Base-by-base conservation (phyloP, 2,113 vertebrate genomes). In the Phyllopteryx taeniolatus region DNA sequence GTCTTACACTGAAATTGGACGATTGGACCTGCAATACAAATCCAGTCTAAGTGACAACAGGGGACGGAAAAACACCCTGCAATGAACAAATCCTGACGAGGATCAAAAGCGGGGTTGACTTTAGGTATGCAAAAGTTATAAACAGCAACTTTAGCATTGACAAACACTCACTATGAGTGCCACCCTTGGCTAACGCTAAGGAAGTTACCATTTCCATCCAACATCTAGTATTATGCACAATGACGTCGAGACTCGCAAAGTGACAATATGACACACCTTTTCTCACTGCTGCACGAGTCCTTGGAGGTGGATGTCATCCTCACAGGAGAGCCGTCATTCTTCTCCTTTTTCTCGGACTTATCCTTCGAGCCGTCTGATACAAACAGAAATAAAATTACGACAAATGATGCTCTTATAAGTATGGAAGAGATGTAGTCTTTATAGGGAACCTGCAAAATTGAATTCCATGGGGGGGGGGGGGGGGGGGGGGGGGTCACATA, bases 291-390 rank as follows among this genome's bases (percentile, higher is more conserved):
- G 83, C 91, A 90, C 0, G 92, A 79, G 66, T 95, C 95, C 83
- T 91, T 95, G 3, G 93, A 94, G 59, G 84, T 81, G 43, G 90
- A 91, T 0, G 94, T 93, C 0, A 93, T 91, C 33, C 94, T 89
- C 53, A 94, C 87, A 53, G 94, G 88, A 62, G 94, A 91, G 17
- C 80, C 78, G 5, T 90, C 94, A 84, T 93, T 94, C 85, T 91
- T 95, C 78, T 87, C 77, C 57, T 83, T 78, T 31, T 96, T 95
- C 66, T 94, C 92, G 2, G 79, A 83, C 81, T 95, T 96, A 13
- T 93, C 92, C 54, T 96, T 95, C 4, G 91, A 78, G 31, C 92
- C 88, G 46, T 93, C 92, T 93, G 71, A 22, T 22, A 43, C 19
- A 20, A 22, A 13, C 5, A 69, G 19, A 70, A 14, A 62, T 15